Conservation (phyloP, 2,888 invertebrate species). For the Timema cristinae region DNA sequence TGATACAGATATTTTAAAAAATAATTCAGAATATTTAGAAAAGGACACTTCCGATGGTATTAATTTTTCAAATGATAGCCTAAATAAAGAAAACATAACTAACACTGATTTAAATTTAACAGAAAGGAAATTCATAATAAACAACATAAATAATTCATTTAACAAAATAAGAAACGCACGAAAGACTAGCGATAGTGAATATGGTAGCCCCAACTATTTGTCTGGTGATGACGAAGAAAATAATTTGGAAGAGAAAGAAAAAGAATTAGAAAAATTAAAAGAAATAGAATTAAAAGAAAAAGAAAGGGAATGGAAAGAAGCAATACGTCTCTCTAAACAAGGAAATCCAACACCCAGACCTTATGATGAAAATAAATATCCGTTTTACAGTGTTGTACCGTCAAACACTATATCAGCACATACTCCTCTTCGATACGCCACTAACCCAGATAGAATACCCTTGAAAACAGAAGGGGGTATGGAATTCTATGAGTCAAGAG, state of each 20-base stretch:
- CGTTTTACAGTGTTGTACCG: conserved; percentile 53
- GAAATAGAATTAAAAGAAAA: conserved; percentile 41
- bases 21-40: no score
- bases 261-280: conserved; percentile 31
- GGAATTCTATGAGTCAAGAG: conserved; percentile 66
- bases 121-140: no score
- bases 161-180: not conserved
- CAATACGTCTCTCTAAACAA: not conserved
- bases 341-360: not conserved
- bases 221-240: conserved; percentile 39
- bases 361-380: conserved; percentile 52
- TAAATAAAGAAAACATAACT: no score
- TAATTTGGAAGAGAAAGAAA: conserved; percentile 35
- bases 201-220: conserved; percentile 39
- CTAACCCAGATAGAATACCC: conserved; percentile 59
- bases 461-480: conserved; percentile 60
- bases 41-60: no score
- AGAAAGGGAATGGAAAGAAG: conserved; percentile 44
- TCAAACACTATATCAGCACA: conserved; percentile 47
- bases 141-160: no score
- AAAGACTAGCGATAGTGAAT: not conserved
- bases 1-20: no score
- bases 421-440: conserved; percentile 64
- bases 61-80: no score
- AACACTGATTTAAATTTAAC: no score